These are phyloP conservation scores for Cheilosia grossa DNA, from an alignment of 2,888 invertebrate species.

Conservation along the genomic window DNA sequence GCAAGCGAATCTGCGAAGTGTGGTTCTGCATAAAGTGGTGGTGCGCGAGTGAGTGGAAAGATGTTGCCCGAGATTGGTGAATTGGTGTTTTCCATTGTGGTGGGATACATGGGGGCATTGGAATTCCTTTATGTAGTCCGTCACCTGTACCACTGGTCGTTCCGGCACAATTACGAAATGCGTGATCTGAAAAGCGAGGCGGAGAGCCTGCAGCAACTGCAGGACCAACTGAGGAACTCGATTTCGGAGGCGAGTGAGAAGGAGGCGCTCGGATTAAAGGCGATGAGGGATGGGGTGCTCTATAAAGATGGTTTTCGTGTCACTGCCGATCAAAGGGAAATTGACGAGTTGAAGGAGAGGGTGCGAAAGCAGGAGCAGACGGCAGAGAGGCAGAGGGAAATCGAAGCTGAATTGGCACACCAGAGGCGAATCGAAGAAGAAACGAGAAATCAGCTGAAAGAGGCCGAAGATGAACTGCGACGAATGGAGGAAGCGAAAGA, in stretches of 20 bases:
- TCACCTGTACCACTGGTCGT: slow-evolving; percentile 82
- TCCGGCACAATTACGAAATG: slow-evolving; percentile 77
- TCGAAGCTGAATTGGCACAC: slow-evolving; percentile 79
- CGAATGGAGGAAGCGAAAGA: slow-evolving; percentile 75
- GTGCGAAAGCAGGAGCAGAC: slow-evolving; percentile 66
- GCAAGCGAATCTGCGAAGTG: slow-evolving; percentile 76
- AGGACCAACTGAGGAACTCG: slow-evolving; percentile 79
- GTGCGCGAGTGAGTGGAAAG: slow-evolving; percentile 75
- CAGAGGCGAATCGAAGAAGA: slow-evolving; percentile 79
- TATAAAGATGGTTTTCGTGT: slow-evolving; percentile 82
- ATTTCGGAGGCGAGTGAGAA: slow-evolving; percentile 77
- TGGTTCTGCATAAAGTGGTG: slow-evolving; percentile 27
- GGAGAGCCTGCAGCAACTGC: slow-evolving; percentile 78
- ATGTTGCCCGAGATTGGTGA: slow-evolving; percentile 86
- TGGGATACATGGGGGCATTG: slow-evolving; percentile 89
- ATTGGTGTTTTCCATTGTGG: slow-evolving; percentile 88
- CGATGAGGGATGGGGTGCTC: slow-evolving; percentile 82
- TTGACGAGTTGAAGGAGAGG: slow-evolving; percentile 75
- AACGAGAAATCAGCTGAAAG: slow-evolving; percentile 78
- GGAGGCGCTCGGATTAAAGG: slow-evolving; percentile 76
- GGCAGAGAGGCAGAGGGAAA: slow-evolving; percentile 74
- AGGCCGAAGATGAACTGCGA: slow-evolving; percentile 78
- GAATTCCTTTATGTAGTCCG: slow-evolving; percentile 84
- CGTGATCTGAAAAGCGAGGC: slow-evolving; percentile 73
- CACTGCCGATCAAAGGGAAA: slow-evolving; percentile 77